These are phyloP conservation scores for Himalopsyche kuldschensis DNA, from an alignment of 2,888 invertebrate species.

Conservation along the genomic window DNA sequence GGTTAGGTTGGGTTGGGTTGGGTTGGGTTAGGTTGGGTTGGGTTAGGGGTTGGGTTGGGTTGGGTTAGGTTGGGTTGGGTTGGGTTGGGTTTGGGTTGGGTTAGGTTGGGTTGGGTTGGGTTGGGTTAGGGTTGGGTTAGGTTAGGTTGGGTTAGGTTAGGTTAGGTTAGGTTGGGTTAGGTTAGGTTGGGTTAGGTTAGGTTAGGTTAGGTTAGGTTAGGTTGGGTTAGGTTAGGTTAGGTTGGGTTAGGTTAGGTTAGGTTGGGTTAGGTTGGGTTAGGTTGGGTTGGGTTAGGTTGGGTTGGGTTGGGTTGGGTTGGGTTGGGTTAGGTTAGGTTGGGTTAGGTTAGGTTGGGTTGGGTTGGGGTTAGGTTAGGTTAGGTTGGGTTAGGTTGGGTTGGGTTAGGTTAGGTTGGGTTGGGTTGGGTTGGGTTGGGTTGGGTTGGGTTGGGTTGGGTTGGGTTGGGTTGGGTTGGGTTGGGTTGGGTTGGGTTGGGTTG, in stretches of 20 bases:
- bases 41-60: constrained; percentile 42
- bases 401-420: constrained; percentile 33
- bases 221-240: constrained; percentile 40
- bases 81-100: constrained; percentile 41
- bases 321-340: constrained; percentile 38
- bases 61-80: constrained; percentile 39
- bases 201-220: constrained; percentile 41
- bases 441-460: constrained; percentile 39
- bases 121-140: constrained; percentile 33
- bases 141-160: constrained; percentile 38
- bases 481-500: constrained; percentile 38
- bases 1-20: constrained; percentile 43
- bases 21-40: constrained; percentile 42
- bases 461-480: constrained; percentile 41
- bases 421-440: constrained; percentile 39
- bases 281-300: constrained; percentile 34
- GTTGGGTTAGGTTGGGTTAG: constrained; percentile 37
- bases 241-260: constrained; percentile 35
- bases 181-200: constrained; percentile 41
- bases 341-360: constrained; percentile 41
- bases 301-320: constrained; percentile 34
- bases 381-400: constrained; percentile 40
- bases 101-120: constrained; percentile 40
- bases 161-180: constrained; percentile 39
- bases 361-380: constrained; percentile 38